Conservation (phyloP, 2,113 vertebrate genomes). For the Takifugu flavidus region DNA sequence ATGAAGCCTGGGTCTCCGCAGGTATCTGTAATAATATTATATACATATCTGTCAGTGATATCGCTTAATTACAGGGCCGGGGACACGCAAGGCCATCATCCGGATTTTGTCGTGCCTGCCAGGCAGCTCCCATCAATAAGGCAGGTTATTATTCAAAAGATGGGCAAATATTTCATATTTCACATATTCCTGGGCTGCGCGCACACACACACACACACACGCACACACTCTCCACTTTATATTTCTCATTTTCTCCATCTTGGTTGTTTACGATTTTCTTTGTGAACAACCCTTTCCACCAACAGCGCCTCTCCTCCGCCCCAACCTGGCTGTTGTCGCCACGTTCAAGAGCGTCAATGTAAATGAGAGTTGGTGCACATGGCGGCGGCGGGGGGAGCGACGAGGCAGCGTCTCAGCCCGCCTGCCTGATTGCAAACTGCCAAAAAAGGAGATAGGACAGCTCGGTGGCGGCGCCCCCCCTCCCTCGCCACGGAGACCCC, state of each 20-base stretch:
- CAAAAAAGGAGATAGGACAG: slow-evolving; percentile 18
- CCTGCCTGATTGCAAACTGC: slow-evolving; percentile 24
- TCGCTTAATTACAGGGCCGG: slow-evolving; percentile 61
- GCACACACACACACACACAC: not conserved
- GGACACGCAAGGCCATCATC: slow-evolving; percentile 35
- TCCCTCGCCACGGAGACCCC: slow-evolving; percentile 47
- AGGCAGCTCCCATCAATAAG: slow-evolving; percentile 35
- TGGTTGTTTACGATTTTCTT: slow-evolving; percentile 33
- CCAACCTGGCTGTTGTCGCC: slow-evolving; percentile 30
- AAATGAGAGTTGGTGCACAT: slow-evolving; percentile 2
- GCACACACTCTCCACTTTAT: slow-evolving; percentile 21
- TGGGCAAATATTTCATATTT: slow-evolving; percentile 33
- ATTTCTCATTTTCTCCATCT: slow-evolving; percentile 37
- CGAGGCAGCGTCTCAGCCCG: slow-evolving; percentile 31
- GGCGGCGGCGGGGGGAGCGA: slow-evolving; percentile 6
- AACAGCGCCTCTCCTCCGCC: slow-evolving; percentile 18
- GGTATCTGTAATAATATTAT: slow-evolving; percentile 48
- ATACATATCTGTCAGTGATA: slow-evolving; percentile 55
- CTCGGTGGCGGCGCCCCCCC: slow-evolving; percentile 32
- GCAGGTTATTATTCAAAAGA: slow-evolving; percentile 43
- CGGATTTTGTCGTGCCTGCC: slow-evolving; percentile 25
- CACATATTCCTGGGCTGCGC: slow-evolving; percentile 25
- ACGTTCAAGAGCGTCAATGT: slow-evolving; percentile 32
- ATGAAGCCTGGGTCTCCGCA: slow-evolving; percentile 60
- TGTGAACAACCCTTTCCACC: slow-evolving; percentile 23